Evolutionary conservation across 2,888 invertebrate species (phyloP).

Genomic region (Eupithecia dodoneata): DNA sequence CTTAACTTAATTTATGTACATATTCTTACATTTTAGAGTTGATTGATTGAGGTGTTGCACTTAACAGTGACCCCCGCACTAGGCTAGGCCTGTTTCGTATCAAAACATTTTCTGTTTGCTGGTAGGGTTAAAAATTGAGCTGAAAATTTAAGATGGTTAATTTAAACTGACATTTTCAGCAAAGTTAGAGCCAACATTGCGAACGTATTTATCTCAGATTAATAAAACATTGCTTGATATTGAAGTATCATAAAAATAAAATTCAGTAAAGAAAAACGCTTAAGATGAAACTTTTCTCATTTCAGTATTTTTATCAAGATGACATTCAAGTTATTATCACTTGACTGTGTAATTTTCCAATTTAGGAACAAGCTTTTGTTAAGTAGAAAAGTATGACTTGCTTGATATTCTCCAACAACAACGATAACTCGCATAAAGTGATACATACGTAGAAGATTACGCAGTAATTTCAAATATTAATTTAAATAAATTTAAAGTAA

Average conservation of each 20-base stretch:
- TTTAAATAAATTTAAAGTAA: neutral
- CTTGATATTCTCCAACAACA: slow-evolving; percentile 26
- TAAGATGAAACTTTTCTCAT: slow-evolving; percentile 62
- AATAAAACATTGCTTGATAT: slow-evolving; percentile 46
- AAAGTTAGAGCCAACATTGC: neutral
- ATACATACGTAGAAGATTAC: neutral
- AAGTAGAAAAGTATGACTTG: slow-evolving; percentile 44
- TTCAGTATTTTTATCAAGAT: slow-evolving; percentile 57
- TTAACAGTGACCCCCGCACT: too few relatives aligned
- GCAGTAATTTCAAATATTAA: neutral
- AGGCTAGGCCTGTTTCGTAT: too few relatives aligned
- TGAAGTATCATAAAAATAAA: slow-evolving; percentile 57
- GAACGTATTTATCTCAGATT: neutral
- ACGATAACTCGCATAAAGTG: neutral
- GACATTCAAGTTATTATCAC: slow-evolving; percentile 64
- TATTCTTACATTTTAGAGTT: too few relatives aligned
- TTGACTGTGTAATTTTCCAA: slow-evolving; percentile 17
- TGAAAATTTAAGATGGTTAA: neutral
- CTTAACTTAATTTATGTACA: too few relatives aligned
- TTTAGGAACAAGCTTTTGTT: slow-evolving; percentile 20
- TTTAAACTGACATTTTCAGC: neutral
- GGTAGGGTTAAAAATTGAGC: too few relatives aligned
- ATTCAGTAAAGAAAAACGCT: slow-evolving; percentile 31
- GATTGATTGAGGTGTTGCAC: too few relatives aligned
- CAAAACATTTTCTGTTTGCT: too few relatives aligned